Base-by-base conservation (phyloP, 1,140 invertebrate genomes). In the Bombus pyrosoma region DNA sequence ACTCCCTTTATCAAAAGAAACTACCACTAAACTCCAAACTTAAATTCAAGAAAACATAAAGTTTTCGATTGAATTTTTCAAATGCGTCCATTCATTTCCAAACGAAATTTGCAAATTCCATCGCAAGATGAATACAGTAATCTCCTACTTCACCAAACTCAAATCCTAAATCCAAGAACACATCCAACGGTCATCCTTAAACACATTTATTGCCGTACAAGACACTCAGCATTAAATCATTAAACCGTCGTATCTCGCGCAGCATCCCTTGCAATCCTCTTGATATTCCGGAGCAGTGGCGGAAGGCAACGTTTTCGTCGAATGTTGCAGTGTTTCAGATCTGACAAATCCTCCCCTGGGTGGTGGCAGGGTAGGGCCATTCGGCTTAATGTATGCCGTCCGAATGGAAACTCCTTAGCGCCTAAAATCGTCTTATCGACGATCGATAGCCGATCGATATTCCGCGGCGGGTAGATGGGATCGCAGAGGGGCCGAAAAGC, bases 361-460 rank as follows among this genome's bases (percentile, higher is more conserved):
- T 87, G 82, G 85, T 82, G 74, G 71, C 39, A 53, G 15, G 71
- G 43, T 79, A 39, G 69, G 57, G 57, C 79, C 78, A 66, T 86
- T 72, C 75, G 78, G 79, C 80, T 92, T 93, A 93, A 94, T 93
- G 91, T 91, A 93, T 92, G 85, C 91, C 88, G 90, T 89, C 81
- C 78, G 88, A 93, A 90, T 93, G 92, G 91, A 91, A 93, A 92
- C 92, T 94, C 91, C 92, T 94, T 94, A 94, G 92, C 93, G 93
- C 93, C 93, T 94, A 93, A 94, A 94, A 93, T 89, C 87, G 90
- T 80, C 91, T 94, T 94, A 94, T 95, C 94, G 89, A 82, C 90
- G 91, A 94, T 94, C 93, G 91, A 94, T 92, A 90, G 83, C 91
- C 92, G 91, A 94, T 92, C 93, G 92, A 94, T 94, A 94, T 94